A percentile compares a stretch with the other conserved stretches of the same genome.
Evolutionary conservation across 2,888 invertebrate species (phyloP).

Genomic region (Belgica antarctica): DNA sequence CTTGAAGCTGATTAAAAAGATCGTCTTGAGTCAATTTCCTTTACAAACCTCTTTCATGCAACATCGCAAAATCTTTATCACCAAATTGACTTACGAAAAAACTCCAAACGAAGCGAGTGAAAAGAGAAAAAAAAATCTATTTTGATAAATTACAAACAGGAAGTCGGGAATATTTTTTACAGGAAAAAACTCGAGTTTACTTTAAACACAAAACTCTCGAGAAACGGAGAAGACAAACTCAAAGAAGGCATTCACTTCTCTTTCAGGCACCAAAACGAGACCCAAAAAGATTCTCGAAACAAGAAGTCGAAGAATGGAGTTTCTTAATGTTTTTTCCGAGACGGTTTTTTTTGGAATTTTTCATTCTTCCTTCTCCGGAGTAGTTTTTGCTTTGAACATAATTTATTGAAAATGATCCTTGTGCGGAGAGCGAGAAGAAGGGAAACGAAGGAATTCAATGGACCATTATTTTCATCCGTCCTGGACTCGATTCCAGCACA

Average conservation of each 20-base stretch:
- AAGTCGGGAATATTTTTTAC: constrained; percentile 28
- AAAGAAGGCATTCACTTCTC: neutral
- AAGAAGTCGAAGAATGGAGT: neutral
- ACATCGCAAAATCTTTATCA: no score
- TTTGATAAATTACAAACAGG: constrained; percentile 43
- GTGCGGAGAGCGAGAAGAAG: constrained; percentile 16
- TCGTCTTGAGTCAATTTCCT: no score
- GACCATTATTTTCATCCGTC: constrained; percentile 36
- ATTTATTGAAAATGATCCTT: constrained; percentile 37
- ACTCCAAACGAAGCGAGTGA: no score
- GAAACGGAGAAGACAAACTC: neutral
- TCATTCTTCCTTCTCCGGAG: neutral
- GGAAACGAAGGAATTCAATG: constrained; percentile 36
- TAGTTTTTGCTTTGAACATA: neutral
- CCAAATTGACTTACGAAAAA: no score
- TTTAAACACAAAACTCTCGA: constrained; percentile 12
- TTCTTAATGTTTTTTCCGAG: neutral
- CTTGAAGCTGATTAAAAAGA: no score
- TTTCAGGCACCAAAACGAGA: neutral
- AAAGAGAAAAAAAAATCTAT: constrained; percentile 12
- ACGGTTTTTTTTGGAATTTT: neutral
- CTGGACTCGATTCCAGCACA: constrained; percentile 5
- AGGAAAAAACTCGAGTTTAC: constrained; percentile 29
- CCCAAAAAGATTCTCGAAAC: neutral
- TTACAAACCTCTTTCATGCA: no score